Evolutionary conservation across 2,113 vertebrate genomes (phyloP).

Genomic region (Perognathus longimembris): DNA sequence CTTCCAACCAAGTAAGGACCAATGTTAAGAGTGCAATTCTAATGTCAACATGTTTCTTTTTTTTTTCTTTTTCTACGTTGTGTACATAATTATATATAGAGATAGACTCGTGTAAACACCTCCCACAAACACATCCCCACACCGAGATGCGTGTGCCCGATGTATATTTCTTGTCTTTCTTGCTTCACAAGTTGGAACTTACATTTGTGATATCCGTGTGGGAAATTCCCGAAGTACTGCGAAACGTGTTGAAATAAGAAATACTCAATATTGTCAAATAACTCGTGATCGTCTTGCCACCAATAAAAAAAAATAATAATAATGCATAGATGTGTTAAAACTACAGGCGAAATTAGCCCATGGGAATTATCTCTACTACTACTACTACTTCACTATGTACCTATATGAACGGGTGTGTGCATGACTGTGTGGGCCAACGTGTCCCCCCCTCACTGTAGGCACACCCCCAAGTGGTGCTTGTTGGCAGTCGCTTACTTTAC

Average conservation of each 20-base stretch:
- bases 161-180: slow-evolving; percentile 78
- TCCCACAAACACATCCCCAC: slow-evolving; percentile 72
- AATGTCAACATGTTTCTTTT: slow-evolving; percentile 79
- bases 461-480: slow-evolving; percentile 73
- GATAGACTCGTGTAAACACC: slow-evolving; percentile 80
- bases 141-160: slow-evolving; percentile 65
- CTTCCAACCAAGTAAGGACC: slow-evolving; percentile 69
- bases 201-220: slow-evolving; percentile 81
- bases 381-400: slow-evolving; percentile 31
- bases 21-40: slow-evolving; percentile 54
- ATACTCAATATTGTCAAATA: slow-evolving; percentile 82
- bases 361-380: slow-evolving; percentile 54
- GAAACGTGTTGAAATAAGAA: slow-evolving; percentile 79
- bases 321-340: slow-evolving; percentile 79
- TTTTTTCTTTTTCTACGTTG: slow-evolving; percentile 62
- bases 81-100: slow-evolving; percentile 85
- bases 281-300: slow-evolving; percentile 85
- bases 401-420: slow-evolving; percentile 67
- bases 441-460: neutral
- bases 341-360: slow-evolving; percentile 72
- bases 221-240: slow-evolving; percentile 81
- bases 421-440: slow-evolving; percentile 46
- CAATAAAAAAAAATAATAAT: slow-evolving; percentile 78
- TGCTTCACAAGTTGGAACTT: slow-evolving; percentile 76
- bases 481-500: slow-evolving; percentile 61